Percentiles rank a stretch among this genome's conserved stretches.
Conservation (phyloP, 2,888 invertebrate species). For the Cyclophora punctaria region DNA sequence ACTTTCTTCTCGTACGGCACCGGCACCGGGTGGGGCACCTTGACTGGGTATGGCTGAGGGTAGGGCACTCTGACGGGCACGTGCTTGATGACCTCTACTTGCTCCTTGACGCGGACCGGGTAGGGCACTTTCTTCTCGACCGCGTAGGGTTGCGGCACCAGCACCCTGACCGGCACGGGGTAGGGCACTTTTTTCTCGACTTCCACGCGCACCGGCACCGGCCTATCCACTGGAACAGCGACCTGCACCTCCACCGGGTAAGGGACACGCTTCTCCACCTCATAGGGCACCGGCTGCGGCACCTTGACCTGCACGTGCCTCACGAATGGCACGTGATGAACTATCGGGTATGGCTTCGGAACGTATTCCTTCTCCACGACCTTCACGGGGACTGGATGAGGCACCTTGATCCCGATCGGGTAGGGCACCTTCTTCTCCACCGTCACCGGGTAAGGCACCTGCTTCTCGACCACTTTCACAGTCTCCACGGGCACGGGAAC, state of each 20-base stretch:
- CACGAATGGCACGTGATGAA: conserved; percentile 58
- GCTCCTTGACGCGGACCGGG: conserved; percentile 66
- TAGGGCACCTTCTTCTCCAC: conserved; percentile 66
- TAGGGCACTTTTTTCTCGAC: conserved; percentile 64
- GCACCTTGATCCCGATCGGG: conserved; percentile 60
- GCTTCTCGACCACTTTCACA: conserved; percentile 50
- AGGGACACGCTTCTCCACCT: conserved; percentile 59
- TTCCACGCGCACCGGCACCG: conserved; percentile 49
- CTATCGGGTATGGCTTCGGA: conserved; percentile 63
- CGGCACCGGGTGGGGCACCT: conserved; percentile 11
- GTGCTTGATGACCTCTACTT: conserved; percentile 58
- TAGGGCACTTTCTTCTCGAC: conserved; percentile 75
- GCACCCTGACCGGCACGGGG: conserved; percentile 57
- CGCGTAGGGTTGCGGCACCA: conserved; percentile 65
- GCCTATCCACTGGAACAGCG: conserved; percentile 52
- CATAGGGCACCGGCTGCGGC: conserved; percentile 52
- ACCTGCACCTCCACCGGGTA: conserved; percentile 56
- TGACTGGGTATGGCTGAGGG: conserved; percentile 70
- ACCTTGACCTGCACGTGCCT: conserved; percentile 61
- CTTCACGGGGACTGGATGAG: conserved; percentile 67
- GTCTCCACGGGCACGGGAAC: conserved; percentile 52
- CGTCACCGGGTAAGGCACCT: conserved; percentile 56
- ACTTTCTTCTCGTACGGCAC: conserved; percentile 54
- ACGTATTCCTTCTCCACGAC: conserved; percentile 68
- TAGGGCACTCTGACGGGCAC: conserved; percentile 55